phyloP scores from a whole-genome alignment of 2,888 invertebrate genomes.

The Nymphalis polychloros region DNA sequence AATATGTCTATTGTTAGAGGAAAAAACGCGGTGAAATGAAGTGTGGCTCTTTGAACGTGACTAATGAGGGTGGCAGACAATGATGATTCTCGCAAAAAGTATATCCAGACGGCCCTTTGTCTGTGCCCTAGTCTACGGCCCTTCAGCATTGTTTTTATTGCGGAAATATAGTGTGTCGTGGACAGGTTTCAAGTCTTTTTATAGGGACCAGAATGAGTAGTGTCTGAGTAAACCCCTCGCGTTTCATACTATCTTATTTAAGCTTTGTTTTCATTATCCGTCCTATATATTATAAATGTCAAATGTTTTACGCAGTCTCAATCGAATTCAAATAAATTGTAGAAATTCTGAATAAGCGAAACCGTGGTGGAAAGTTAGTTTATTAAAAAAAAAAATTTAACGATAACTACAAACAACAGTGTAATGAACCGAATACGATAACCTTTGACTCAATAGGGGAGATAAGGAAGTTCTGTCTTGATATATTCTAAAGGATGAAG shows the following conservation, averaged over 20 bases:
- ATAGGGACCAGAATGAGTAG: constrained; percentile 11
- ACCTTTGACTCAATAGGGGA: background rate
- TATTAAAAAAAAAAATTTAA: background rate
- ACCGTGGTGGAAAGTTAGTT: too few relatives aligned
- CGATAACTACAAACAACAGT: background rate
- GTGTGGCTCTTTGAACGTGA: constrained; percentile 35
- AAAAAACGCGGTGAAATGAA: constrained; percentile 24
- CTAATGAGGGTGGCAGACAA: constrained; percentile 35
- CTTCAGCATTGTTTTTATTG: constrained; percentile 33
- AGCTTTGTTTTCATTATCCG: background rate
- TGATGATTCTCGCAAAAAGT: constrained; percentile 35
- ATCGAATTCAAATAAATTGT: too few relatives aligned
- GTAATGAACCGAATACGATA: constrained; percentile 2
- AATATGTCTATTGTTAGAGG: constrained; percentile 7
- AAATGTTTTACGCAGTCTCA: too few relatives aligned
- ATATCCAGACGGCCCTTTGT: constrained; percentile 34
- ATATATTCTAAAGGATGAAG: background rate
- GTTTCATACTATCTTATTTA: constrained; percentile 6
- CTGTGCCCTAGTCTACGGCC: constrained; percentile 29
- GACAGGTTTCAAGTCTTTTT: constrained; percentile 16
- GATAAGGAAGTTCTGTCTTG: background rate
- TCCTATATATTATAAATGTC: background rate
- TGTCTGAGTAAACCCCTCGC: constrained; percentile 3
- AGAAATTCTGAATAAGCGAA: too few relatives aligned
- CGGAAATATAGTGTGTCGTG: constrained; percentile 30